Evolutionary conservation across 2,888 invertebrate species (phyloP), one percentile per base, ranked within the genome.

Genomic region (Coenonympha glycerion): DNA sequence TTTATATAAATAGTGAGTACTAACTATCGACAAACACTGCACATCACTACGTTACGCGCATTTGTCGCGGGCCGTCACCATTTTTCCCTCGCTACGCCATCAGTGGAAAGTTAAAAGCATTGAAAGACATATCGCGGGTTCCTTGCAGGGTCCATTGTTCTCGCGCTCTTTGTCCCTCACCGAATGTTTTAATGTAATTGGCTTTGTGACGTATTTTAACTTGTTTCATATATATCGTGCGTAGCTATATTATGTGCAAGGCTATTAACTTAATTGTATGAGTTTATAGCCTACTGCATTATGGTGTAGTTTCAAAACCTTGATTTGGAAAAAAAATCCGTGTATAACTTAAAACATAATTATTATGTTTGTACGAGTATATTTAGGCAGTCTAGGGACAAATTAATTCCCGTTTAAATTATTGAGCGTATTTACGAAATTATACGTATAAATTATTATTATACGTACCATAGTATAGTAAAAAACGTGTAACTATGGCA

Each of bases 111-210:
- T 86, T 87, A 87, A 87, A 87, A 87, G 87, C 87, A 85, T 87
- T 86, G 87, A 81, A 82, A 86, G 87, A 87, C 86, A 83, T 85
- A 84, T 85, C 86, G 81, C 81, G 81, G 75, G 79, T 75, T 80
- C 77, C 77, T 81, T 77, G 76, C 74, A 71, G 69, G 68, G 69
- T 68, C 74, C 76, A 85, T 87, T 85, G 85, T 87, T 85, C 83
- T 79, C 72, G 65, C 74, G 80, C 79, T 86, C 85, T 83, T 85
- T 83, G 85, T 84, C 76, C 80, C 73, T 71, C 65, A 64, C 73
- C 78, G 79, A 85, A 86, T 85, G 86, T 87, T 87, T 87, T 87
- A 87, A 87, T 87, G 87, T 87, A 87, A 87, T 87, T 87, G 87
- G 84, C 87, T 83, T 85, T 84, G 81, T 81, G 69, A 74, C 68